phyloP scores from a whole-genome alignment of 2,888 invertebrate species.

The Amphipyra berbera region DNA sequence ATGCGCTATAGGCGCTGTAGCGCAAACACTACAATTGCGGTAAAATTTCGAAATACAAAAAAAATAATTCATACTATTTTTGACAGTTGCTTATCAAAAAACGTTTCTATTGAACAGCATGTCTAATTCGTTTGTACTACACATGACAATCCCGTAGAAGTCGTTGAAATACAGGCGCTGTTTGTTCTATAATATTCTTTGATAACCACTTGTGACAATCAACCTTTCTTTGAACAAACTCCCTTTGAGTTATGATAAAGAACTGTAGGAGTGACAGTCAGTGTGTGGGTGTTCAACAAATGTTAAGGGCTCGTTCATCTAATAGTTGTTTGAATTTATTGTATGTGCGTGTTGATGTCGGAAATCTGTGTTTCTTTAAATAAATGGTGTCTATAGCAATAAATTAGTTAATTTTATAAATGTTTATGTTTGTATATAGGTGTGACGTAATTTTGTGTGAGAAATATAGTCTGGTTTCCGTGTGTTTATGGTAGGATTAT shows the following conservation, averaged over 20 bases:
- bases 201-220: slow-evolving; percentile 6
- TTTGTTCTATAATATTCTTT: slow-evolving; percentile 20
- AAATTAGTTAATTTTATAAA: slow-evolving; percentile 30
- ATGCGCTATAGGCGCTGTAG: too few species aligned
- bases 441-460: slow-evolving; percentile 14
- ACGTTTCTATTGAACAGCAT: too few species aligned
- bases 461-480: slow-evolving; percentile 17
- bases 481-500: slow-evolving; percentile 14
- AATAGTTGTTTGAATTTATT: slow-evolving; percentile 19
- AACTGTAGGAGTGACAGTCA: slow-evolving; percentile 6
- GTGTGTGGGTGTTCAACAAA: slow-evolving; percentile 1
- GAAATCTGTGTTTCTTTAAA: slow-evolving; percentile 17
- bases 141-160: not conserved
- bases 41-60: too few species aligned
- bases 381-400: slow-evolving; percentile 19
- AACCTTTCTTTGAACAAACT: slow-evolving; percentile 17
- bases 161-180: not conserved
- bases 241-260: slow-evolving; percentile 21
- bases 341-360: slow-evolving; percentile 12
- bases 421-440: slow-evolving; percentile 24
- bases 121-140: too few species aligned
- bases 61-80: too few species aligned
- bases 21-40: too few species aligned
- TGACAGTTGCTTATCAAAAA: too few species aligned
- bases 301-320: not conserved